phyloP scores from a whole-genome alignment of 2,888 invertebrate species.

The Ceramica pisi region DNA sequence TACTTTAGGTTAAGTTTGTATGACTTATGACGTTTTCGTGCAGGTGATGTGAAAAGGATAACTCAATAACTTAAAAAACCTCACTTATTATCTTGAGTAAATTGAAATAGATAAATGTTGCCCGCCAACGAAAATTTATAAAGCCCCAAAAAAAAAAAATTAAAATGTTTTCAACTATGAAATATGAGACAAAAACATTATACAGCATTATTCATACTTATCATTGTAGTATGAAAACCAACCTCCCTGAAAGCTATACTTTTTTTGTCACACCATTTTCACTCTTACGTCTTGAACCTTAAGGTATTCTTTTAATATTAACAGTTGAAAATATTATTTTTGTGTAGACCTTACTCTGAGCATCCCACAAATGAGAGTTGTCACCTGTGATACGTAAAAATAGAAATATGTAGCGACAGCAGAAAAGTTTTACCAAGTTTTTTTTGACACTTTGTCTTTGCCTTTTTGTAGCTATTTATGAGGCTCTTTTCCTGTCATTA shows the following conservation, averaged over 20 bases:
- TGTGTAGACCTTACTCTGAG: slow-evolving; percentile 60
- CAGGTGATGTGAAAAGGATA: too few relatives aligned
- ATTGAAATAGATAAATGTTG: slow-evolving; percentile 15
- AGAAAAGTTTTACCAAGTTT: slow-evolving; percentile 49
- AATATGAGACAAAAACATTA: slow-evolving; percentile 57
- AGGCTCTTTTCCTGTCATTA: not conserved
- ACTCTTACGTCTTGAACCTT: slow-evolving; percentile 8
- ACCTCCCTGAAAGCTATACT: slow-evolving; percentile 2
- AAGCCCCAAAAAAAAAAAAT: slow-evolving; percentile 39
- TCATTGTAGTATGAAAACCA: slow-evolving; percentile 47
- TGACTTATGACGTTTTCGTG: too few relatives aligned
- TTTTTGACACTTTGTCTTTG: slow-evolving; percentile 24
- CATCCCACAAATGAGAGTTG: slow-evolving; percentile 67
- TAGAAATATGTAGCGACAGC: slow-evolving; percentile 64
- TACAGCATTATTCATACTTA: slow-evolving; percentile 61
- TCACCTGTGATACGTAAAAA: slow-evolving; percentile 68
- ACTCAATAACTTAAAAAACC: not conserved
- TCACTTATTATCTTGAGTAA: not conserved
- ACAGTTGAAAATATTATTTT: slow-evolving; percentile 41
- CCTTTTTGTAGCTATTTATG: slow-evolving; percentile 8
- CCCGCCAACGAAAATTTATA: slow-evolving; percentile 17
- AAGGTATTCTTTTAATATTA: slow-evolving; percentile 41
- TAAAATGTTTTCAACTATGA: slow-evolving; percentile 43
- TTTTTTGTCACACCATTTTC: slow-evolving; percentile 32
- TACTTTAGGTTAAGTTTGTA: too few relatives aligned